phyloP scores from a whole-genome alignment of 1,140 invertebrate genomes.

The Helicoverpa armigera region DNA sequence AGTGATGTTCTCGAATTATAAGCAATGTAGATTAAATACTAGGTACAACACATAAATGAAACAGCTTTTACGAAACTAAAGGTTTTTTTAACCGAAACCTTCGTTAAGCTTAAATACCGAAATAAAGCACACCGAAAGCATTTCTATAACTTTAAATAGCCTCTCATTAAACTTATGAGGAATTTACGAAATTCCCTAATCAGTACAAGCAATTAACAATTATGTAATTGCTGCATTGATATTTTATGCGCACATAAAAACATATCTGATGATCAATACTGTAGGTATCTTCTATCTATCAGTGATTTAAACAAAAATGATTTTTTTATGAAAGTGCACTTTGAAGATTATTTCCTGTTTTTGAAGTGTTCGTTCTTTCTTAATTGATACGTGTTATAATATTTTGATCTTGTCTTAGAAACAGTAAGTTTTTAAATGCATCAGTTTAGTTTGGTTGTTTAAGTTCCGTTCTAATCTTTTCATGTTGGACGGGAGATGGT shows the following conservation, averaged over 20 bases:
- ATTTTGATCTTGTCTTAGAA: constrained; percentile 22
- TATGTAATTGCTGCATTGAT: constrained; percentile 11
- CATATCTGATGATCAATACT: constrained; percentile 2
- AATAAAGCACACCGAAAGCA: too few relatives aligned
- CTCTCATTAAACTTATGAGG: too few relatives aligned
- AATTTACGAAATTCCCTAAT: neutral
- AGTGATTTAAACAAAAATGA: neutral
- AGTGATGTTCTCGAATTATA: too few relatives aligned
- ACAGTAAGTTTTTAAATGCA: neutral
- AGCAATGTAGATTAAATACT: too few relatives aligned
- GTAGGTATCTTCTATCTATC: neutral
- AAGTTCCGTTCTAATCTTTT: neutral
- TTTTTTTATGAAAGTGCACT: constrained; percentile 14
- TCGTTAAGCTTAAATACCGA: too few relatives aligned
- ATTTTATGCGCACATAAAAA: neutral
- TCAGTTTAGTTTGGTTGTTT: neutral
- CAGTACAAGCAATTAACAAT: constrained; percentile 22
- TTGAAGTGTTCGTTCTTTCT: neutral
- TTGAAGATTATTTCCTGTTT: constrained; percentile 28
- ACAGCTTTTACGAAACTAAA: too few relatives aligned
- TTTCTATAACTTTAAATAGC: too few relatives aligned
- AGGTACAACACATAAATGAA: too few relatives aligned
- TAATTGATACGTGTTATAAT: constrained; percentile 18
- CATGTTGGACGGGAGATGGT: too few relatives aligned
- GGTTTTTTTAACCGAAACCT: too few relatives aligned